Evolutionary conservation across 2,797 vertebrate species (phyloP).

Genomic region (Tachyglossus aculeatus): DNA sequence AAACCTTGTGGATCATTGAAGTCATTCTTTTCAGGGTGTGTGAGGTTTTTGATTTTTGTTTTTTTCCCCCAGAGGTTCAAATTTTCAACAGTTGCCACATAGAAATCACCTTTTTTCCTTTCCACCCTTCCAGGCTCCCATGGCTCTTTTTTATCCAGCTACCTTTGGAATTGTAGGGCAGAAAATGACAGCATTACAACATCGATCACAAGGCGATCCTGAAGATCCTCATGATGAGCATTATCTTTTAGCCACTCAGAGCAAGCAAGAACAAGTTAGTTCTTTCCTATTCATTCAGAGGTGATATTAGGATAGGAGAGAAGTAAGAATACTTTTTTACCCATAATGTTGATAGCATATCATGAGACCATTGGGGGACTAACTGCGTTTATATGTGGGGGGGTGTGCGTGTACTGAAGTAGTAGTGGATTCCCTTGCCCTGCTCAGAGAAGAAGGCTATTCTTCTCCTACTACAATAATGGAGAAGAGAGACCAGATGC

Average conservation of each 20-base stretch:
- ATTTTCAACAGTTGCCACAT: too few relatives aligned
- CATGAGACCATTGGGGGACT: too few relatives aligned
- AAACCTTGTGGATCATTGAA: background rate
- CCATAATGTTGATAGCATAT: too few relatives aligned
- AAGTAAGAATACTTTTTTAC: too few relatives aligned
- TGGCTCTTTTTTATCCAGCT: constrained; percentile 96
- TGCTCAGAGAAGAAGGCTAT: background rate
- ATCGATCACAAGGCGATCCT: constrained; percentile 90
- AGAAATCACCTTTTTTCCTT: background rate
- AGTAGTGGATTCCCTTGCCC: background rate
- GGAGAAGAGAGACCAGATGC: too few relatives aligned
- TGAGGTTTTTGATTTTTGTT: too few relatives aligned
- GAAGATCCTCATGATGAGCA: constrained; percentile 97
- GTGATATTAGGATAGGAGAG: too few relatives aligned
- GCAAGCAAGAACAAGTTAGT: constrained; percentile 96
- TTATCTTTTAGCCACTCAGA: constrained; percentile 93
- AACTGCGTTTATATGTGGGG: too few relatives aligned
- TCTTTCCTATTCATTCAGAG: too few relatives aligned
- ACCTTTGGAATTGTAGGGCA: constrained; percentile 97
- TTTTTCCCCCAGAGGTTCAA: too few relatives aligned
- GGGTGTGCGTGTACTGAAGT: background rate
- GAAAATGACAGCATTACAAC: constrained; percentile 93
- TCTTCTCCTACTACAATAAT: background rate
- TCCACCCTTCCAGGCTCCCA: constrained; percentile 83
- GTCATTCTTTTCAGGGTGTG: background rate